Evolutionary conservation across 2,888 invertebrate species (phyloP), one percentile per base, ranked within the genome.

Genomic region (Agrilus biguttatus): DNA sequence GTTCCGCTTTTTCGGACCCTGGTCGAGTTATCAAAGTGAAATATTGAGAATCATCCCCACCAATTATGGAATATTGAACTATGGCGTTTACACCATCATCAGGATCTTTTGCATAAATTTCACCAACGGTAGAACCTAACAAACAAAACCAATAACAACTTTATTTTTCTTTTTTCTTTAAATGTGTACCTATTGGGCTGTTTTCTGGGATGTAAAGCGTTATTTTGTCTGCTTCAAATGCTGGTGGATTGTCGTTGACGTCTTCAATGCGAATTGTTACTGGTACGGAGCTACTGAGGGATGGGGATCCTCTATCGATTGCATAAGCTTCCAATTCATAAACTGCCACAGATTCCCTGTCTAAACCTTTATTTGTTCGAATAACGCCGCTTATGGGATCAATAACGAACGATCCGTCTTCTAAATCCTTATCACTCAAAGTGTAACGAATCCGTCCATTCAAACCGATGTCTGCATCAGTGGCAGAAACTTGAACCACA

Each of bases 51-150:
- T 93, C 92, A 51, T 90, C 88, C 2, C 92, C 93, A 8, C 83
- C 93, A 57, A 92, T 90, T 35, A 98, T 91, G 8, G 90, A 87
- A 63, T 97, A 98, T 56, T 90, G 87, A 0, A 97, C 86, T 1
- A 85, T 78, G 1, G 92, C 90, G 63, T 95, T 92, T 0, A 79
- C 75, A 0, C 91, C 93, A 58, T 91, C 90, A 55, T 96, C 95
- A 0, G 92, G 90, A 66, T 96, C 95, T 53, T 79, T 81, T 0
- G 95, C 89, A 55, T 83, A 77, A 43, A 96, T 82, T 56, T 86
- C 84, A 0, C 93, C 95, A 0, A 97, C 90, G 0, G 87, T 85
- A 0, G 93, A 90, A 0, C 93, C 28, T 0, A 89, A 86, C 4
- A 28, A 28, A 10, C 28, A 28, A 28, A 17, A 17, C 17, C 17